Evolutionary conservation across 2,888 invertebrate genomes (phyloP).

Genomic region (Synanthedon myopaeformis): DNA sequence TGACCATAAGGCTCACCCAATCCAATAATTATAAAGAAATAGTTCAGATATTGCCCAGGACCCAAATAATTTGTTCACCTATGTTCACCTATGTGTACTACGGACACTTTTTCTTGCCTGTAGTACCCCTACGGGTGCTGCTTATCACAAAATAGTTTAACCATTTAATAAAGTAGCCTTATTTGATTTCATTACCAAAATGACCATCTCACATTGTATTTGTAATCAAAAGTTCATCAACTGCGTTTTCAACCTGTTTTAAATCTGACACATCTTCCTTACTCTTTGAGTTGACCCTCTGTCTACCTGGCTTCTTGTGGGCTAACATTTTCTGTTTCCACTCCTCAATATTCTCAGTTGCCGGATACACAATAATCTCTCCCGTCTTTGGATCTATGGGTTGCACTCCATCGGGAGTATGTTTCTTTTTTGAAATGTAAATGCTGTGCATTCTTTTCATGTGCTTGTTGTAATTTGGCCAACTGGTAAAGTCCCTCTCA

Average conservation of each 20-base stretch:
- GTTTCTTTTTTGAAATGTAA: slow-evolving; percentile 35
- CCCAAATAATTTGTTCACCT: too few species aligned
- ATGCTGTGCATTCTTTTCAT: slow-evolving; percentile 80
- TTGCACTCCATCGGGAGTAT: slow-evolving; percentile 43
- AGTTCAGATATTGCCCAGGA: too few species aligned
- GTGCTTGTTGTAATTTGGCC: slow-evolving; percentile 84
- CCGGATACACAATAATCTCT: slow-evolving; percentile 21
- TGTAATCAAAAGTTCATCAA: too few species aligned
- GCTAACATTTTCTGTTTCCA: slow-evolving; percentile 33
- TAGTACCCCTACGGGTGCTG: too few species aligned
- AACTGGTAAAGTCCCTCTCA: slow-evolving; percentile 76
- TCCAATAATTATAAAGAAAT: too few species aligned
- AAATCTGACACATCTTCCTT: neutral
- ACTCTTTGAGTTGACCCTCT: slow-evolving; percentile 3
- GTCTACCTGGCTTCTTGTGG: slow-evolving; percentile 16
- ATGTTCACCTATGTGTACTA: too few species aligned
- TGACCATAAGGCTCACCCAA: too few species aligned
- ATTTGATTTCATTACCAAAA: too few species aligned
- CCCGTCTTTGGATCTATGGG: slow-evolving; percentile 36
- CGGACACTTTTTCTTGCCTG: too few species aligned
- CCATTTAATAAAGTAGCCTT: too few species aligned
- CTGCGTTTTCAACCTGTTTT: neutral
- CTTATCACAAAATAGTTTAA: too few species aligned
- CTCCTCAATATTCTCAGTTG: slow-evolving; percentile 26
- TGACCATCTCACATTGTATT: too few species aligned